phyloP scores from a whole-genome alignment of 2,888 invertebrate genomes.

The Spodoptera littoralis region DNA sequence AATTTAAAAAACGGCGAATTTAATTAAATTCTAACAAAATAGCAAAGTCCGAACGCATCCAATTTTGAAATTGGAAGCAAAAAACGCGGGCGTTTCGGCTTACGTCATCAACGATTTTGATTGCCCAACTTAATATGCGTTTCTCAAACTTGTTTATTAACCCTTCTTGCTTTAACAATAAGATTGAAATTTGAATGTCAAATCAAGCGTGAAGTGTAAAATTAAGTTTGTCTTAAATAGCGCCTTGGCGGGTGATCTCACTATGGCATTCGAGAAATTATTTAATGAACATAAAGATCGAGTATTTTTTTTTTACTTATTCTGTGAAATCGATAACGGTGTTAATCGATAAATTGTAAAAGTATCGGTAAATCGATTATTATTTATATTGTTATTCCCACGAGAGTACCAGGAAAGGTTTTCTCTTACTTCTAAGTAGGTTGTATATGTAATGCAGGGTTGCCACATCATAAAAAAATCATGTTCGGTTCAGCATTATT shows the following conservation, averaged over 20 bases:
- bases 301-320: slow-evolving; percentile 33
- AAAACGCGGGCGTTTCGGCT: slow-evolving; percentile 43
- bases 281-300: slow-evolving; percentile 24
- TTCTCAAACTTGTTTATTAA: slow-evolving; percentile 7
- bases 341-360: slow-evolving; percentile 8
- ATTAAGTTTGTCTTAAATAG: slow-evolving; percentile 31
- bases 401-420: slow-evolving; percentile 7
- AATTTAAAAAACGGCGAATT: background rate
- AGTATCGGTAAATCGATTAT: slow-evolving; percentile 17
- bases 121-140: slow-evolving; percentile 4
- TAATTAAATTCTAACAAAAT: background rate
- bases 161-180: slow-evolving; percentile 15
- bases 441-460: background rate
- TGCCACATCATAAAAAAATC: slow-evolving; percentile 2
- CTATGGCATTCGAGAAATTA: slow-evolving; percentile 43
- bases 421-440: slow-evolving; percentile 1
- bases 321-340: slow-evolving; percentile 43
- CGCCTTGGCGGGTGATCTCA: slow-evolving; percentile 49
- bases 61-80: slow-evolving; percentile 52
- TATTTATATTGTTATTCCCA: slow-evolving; percentile 24
- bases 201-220: slow-evolving; percentile 1
- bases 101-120: slow-evolving; percentile 37
- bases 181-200: slow-evolving; percentile 10
- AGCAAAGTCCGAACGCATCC: slow-evolving; percentile 11
- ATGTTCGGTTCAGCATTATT: too few relatives aligned